Percentiles rank a stretch among this genome's conserved stretches.
Conservation (phyloP, 2,797 vertebrate species). For the Orestias chungarensis region DNA sequence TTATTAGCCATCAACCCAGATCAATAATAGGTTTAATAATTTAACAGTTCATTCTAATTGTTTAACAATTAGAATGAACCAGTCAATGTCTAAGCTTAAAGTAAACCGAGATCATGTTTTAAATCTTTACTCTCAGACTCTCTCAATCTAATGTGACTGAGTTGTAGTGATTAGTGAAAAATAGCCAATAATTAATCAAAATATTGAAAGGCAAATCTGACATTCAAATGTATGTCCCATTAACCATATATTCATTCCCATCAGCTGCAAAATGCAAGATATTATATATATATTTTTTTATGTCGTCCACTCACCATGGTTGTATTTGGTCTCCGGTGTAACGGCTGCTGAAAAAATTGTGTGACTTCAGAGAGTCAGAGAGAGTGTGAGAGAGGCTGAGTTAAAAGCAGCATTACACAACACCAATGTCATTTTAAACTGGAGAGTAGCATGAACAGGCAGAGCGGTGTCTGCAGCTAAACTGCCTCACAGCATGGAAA, state of each 20-base stretch:
- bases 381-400: conserved; percentile 44
- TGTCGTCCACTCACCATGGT: conserved; percentile 72
- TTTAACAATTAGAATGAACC: not conserved
- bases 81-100: not conserved
- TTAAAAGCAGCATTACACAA: conserved; percentile 6
- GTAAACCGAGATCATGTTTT: not conserved
- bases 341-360: conserved; percentile 54
- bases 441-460: conserved; percentile 11
- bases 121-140: not conserved
- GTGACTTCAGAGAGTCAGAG: conserved; percentile 40
- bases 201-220: not conserved
- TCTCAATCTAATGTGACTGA: not conserved
- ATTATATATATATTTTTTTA: too few species aligned
- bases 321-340: conserved; percentile 59
- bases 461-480: conserved; percentile 10
- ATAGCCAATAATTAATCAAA: not conserved
- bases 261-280: conserved; percentile 5
- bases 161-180: not conserved
- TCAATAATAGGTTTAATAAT: not conserved
- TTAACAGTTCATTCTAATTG: not conserved
- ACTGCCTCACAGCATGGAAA: conserved; percentile 1
- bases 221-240: not conserved
- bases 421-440: not conserved
- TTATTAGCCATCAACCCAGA: not conserved
- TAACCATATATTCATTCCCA: not conserved